Conservation (phyloP, 2,113 vertebrate species). For the Erythrocebus patas region DNA sequence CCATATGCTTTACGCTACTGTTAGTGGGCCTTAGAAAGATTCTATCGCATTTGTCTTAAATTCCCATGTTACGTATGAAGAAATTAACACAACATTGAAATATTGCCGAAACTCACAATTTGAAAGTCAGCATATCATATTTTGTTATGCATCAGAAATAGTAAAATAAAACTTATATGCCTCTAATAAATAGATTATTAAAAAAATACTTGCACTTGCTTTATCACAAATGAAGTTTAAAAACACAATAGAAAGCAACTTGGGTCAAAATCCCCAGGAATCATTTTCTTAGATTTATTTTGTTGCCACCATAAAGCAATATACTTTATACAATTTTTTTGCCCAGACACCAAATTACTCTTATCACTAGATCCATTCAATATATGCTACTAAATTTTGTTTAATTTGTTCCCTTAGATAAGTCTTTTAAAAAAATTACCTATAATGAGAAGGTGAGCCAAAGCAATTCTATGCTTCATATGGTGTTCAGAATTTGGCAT, state of each 20-base stretch:
- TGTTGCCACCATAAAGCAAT: neutral
- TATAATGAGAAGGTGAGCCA: slow-evolving; percentile 40
- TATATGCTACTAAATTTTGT: neutral
- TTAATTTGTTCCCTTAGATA: slow-evolving; percentile 47
- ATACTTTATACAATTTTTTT: neutral
- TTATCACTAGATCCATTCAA: neutral
- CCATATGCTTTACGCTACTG: neutral
- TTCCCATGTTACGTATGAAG: neutral
- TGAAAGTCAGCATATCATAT: neutral
- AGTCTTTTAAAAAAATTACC: slow-evolving; percentile 15
- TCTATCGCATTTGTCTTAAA: neutral
- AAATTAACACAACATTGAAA: neutral
- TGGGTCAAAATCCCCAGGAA: neutral
- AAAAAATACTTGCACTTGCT: neutral
- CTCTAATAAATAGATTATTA: neutral
- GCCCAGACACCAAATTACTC: neutral
- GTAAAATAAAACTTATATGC: neutral
- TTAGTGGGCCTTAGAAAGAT: neutral
- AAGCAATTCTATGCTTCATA: slow-evolving; percentile 54
- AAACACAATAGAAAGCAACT: neutral
- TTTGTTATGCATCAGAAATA: neutral
- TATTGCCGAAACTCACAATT: neutral
- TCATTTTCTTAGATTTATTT: neutral
- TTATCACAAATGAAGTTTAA: neutral
- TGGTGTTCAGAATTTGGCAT: slow-evolving; percentile 40